Percentiles rank a stretch among this genome's conserved stretches.
Evolutionary conservation across 2,797 vertebrate species (phyloP).

Genomic region (Epinephelus awoara): DNA sequence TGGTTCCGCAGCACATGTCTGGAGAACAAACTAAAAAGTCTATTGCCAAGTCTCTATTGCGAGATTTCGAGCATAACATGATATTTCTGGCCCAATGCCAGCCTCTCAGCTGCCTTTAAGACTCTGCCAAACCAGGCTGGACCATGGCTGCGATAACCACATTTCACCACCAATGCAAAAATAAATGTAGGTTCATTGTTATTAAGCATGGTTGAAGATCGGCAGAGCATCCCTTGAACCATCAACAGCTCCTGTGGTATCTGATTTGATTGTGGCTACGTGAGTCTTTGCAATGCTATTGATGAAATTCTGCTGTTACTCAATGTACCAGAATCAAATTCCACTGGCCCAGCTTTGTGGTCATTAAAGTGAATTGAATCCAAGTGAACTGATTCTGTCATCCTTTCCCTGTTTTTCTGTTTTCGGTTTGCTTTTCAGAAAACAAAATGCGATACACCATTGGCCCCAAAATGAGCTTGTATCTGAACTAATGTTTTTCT

Average conservation of each 20-base stretch:
- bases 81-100: conserved; percentile 2
- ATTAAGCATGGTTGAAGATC: neutral
- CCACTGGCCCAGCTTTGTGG: neutral
- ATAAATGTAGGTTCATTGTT: neutral
- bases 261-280: neutral
- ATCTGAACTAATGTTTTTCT: neutral
- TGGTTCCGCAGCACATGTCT: conserved; percentile 1
- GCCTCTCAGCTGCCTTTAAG: neutral
- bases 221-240: too few relatives aligned
- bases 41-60: conserved; percentile 13
- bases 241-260: neutral
- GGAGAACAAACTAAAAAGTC: conserved; percentile 28
- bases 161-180: neutral
- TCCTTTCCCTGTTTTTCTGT: neutral
- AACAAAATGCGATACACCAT: neutral
- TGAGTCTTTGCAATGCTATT: neutral
- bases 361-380: conserved; percentile 3
- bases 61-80: conserved; percentile 33
- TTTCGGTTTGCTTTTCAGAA: neutral
- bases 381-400: conserved; percentile 13
- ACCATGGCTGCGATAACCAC: neutral
- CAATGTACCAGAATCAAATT: conserved; percentile 1
- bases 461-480: neutral
- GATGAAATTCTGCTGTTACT: neutral
- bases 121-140: neutral